Conservation (phyloP, 37 sponge, comb jelly and placozoan genomes). For the Chondrilla cf. caribensis region DNA sequence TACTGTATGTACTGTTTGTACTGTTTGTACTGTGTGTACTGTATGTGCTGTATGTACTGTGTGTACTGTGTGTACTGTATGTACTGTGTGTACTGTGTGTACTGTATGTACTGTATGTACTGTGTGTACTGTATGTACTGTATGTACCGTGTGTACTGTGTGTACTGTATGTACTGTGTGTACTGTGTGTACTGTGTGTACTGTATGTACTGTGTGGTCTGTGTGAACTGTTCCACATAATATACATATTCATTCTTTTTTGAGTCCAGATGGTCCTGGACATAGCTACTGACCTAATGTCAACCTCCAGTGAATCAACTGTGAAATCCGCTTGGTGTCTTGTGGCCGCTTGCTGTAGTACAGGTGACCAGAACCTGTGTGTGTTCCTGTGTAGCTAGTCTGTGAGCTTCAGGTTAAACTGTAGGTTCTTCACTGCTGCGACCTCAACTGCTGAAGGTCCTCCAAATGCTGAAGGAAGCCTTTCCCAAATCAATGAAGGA, state of each 20-base stretch:
- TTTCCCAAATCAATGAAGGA: constrained; percentile 95
- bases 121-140: background rate
- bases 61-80: background rate
- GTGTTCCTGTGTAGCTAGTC: no score
- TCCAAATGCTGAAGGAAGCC: constrained; percentile 71
- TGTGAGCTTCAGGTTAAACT: no score
- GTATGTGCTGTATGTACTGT: no score
- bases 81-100: background rate
- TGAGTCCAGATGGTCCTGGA: background rate
- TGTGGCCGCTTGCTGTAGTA: background rate
- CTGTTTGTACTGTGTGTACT: no score
- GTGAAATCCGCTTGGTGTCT: background rate
- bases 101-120: no score
- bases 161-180: background rate
- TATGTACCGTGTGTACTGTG: no score
- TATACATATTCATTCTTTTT: no score
- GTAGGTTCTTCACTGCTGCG: constrained; percentile 81
- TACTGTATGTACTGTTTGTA: background rate
- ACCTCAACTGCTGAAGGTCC: constrained; percentile 64
- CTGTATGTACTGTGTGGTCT: no score
- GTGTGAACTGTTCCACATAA: background rate
- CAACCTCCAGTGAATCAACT: background rate
- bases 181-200: background rate
- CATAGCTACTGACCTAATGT: background rate
- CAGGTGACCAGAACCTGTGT: background rate